phyloP scores from a whole-genome alignment of 2,113 vertebrate species.

The Charadrius vociferus region DNA sequence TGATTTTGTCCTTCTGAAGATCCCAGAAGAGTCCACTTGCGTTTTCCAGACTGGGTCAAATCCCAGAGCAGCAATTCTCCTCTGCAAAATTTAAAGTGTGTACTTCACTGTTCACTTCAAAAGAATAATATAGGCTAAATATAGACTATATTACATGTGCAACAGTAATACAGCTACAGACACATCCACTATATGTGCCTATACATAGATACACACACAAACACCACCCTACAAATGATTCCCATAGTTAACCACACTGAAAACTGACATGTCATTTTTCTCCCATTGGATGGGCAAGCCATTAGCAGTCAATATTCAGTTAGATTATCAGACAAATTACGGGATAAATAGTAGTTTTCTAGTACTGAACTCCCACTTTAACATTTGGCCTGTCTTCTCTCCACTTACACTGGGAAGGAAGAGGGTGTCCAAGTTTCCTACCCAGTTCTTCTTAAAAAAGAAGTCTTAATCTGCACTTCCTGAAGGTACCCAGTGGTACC shows the following conservation, averaged over 20 bases:
- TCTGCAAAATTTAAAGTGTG: slow-evolving; percentile 62
- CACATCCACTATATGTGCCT: neutral
- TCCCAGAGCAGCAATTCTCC: slow-evolving; percentile 94
- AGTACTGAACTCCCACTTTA: neutral
- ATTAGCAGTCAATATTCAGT: neutral
- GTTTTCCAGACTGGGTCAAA: slow-evolving; percentile 83
- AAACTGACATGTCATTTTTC: neutral
- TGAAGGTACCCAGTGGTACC: neutral
- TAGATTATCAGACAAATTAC: neutral
- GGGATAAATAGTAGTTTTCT: neutral
- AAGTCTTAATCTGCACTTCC: neutral
- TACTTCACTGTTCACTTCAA: neutral
- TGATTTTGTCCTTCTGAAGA: slow-evolving; percentile 90
- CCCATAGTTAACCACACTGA: neutral
- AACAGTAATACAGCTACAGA: neutral
- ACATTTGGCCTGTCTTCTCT: neutral
- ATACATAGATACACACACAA: neutral
- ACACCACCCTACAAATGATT: neutral
- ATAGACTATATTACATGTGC: rapidly evolving
- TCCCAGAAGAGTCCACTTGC: slow-evolving; percentile 85
- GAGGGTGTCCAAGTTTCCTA: rapidly evolving
- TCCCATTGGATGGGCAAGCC: neutral
- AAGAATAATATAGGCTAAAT: neutral
- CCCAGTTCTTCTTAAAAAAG: neutral
- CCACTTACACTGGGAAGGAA: neutral